Evolutionary conservation across 2,797 vertebrate species (phyloP), one percentile per base, ranked within the genome.

Genomic region (Numenius phaeopus): DNA sequence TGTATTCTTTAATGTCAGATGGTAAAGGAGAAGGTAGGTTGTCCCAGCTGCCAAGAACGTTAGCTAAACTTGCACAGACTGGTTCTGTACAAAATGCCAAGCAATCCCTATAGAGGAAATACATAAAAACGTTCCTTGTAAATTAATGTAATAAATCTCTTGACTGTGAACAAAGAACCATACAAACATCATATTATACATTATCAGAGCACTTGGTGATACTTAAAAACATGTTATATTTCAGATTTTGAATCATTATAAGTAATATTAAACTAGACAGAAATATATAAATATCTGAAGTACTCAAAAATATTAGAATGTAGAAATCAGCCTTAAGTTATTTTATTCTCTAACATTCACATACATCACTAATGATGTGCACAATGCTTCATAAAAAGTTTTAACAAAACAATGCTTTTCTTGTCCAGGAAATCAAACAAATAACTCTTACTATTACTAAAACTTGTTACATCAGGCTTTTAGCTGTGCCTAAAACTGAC

Each of bases 71-170:
- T 89, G 99, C 99, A 98, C 99, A 99, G 79, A 99, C 99, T 21
- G 99, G 99, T 97, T 99, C 99, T 67, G 99, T 99, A 96, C 99
- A 99, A 98, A 99, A 99, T 19, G 99, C 99, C 97, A 99, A 98
- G 95, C 99, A 99, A 98, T 99, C 99, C 94, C 99, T 99, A 97
- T 42, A 94, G 50, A 89, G 55, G 26, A 97, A 92, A 97, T 23
- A 94, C 30, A 75, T 54, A 64, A 65, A 90, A 95, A 65, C 8
- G 19, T 44, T 71, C 67, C 2, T 37, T 73, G 32, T 75, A 88
- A 58, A 58, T 93, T 71, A 77, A 83, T 39, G 39, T 30, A 91
- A 67, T 78, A 83, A 40, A 87, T 29, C 26, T 62, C 39, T 39
- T 46, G 44, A 78, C 5, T 78, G 21, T 1, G 18, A 88, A 76